phyloP scores from a whole-genome alignment of 1,140 invertebrate genomes.

The Platyscapa corneri region DNA sequence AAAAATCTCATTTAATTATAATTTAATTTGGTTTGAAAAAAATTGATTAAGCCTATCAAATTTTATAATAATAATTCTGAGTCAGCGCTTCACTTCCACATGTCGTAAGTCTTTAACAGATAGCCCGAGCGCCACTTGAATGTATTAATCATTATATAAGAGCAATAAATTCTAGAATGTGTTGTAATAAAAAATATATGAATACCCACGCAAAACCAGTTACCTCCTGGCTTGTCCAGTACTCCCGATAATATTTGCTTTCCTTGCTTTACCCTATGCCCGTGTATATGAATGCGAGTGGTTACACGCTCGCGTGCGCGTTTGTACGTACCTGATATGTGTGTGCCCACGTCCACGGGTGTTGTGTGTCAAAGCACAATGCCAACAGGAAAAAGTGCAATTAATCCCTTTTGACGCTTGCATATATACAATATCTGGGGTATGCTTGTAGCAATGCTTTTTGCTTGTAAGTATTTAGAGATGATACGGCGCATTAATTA shows the following conservation, averaged over 20 bases:
- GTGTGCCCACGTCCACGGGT: not conserved
- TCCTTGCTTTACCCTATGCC: slow-evolving; percentile 17
- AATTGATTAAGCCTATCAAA: not conserved
- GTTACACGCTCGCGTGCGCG: not conserved
- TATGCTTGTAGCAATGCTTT: slow-evolving; percentile 10
- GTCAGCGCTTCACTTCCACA: not conserved
- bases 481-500: not conserved
- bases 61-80: not conserved
- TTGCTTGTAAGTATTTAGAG: not conserved
- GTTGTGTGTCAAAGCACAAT: not conserved
- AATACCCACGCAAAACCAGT: slow-evolving; percentile 22
- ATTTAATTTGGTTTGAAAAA: not conserved
- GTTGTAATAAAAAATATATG: slow-evolving; percentile 19
- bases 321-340: not conserved
- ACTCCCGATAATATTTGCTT: slow-evolving; percentile 4
- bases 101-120: not conserved
- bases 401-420: not conserved
- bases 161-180: slow-evolving; percentile 31
- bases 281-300: not conserved
- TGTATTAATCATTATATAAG: slow-evolving; percentile 31
- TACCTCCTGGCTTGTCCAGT: not conserved
- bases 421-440: not conserved
- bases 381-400: not conserved
- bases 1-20: not conserved
- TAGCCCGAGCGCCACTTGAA: not conserved